Percentiles rank a stretch among this genome's conserved stretches.
These are phyloP conservation scores for Eubasilissa regina DNA, from an alignment of 1,140 invertebrate genomes.

Conservation along the genomic window DNA sequence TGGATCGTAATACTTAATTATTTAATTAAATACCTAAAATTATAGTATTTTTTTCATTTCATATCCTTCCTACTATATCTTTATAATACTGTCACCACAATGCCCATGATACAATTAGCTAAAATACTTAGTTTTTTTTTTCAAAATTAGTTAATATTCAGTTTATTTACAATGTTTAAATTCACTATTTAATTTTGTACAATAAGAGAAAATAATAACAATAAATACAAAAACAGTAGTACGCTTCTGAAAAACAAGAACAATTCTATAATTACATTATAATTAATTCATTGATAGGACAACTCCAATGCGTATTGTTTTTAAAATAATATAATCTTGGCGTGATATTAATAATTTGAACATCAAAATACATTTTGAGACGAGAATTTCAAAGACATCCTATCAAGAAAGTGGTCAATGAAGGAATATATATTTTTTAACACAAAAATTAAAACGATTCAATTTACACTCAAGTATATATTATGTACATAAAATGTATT, in stretches of 20 bases:
- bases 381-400: not conserved
- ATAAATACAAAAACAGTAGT: constrained; percentile 3
- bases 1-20: constrained; percentile 4
- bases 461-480: constrained; percentile 5
- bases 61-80: not conserved
- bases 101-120: constrained; percentile 56
- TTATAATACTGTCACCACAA: constrained; percentile 58
- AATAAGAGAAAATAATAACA: not conserved
- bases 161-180: constrained; percentile 11
- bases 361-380: no score
- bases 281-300: no score
- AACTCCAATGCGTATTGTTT: no score
- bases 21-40: constrained; percentile 41
- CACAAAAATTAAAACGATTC: constrained; percentile 15
- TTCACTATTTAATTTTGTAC: constrained; percentile 4
- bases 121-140: constrained; percentile 7
- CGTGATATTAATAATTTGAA: no score
- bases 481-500: constrained; percentile 34
- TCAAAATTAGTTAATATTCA: not conserved
- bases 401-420: no score
- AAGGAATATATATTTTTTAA: constrained; percentile 6
- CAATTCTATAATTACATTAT: no score
- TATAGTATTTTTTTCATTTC: not conserved
- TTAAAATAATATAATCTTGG: no score
- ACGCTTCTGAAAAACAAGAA: no score